A percentile compares a stretch with the other conserved stretches of the same genome.
Evolutionary conservation across 2,888 invertebrate species (phyloP).

Genomic region (Notodonta ziczac): DNA sequence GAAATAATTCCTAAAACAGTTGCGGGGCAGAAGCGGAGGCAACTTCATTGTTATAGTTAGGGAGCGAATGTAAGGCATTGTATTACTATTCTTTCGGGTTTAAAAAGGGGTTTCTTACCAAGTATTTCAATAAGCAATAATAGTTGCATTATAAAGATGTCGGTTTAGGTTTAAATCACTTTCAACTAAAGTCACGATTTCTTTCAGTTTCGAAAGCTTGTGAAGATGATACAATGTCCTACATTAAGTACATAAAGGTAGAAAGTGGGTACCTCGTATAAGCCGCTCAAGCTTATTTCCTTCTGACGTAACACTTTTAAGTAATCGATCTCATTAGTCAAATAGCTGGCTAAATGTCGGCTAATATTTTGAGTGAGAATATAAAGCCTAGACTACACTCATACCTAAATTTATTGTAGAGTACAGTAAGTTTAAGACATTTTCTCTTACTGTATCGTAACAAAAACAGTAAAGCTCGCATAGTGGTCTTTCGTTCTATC

Average conservation of each 20-base stretch:
- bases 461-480: too few species aligned
- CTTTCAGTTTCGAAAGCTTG: constrained; percentile 40
- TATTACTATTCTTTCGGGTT: too few species aligned
- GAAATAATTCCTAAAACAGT: too few species aligned
- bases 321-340: constrained; percentile 55
- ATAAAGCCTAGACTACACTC: neutral
- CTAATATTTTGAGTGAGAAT: constrained; percentile 18
- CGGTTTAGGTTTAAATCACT: constrained; percentile 25
- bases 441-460: too few species aligned
- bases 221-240: constrained; percentile 39
- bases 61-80: too few species aligned
- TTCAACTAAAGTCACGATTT: constrained; percentile 35
- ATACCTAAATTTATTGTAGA: neutral
- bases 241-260: constrained; percentile 32
- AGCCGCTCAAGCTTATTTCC: constrained; percentile 33
- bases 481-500: too few species aligned
- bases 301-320: constrained; percentile 42
- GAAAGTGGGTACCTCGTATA: constrained; percentile 32
- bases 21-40: too few species aligned
- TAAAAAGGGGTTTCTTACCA: too few species aligned
- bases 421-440: neutral
- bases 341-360: constrained; percentile 42
- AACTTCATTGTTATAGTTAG: too few species aligned
- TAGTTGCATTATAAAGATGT: constrained; percentile 5
- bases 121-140: neutral